These are phyloP conservation scores for Sebastes jordani DNA, from an alignment of 2,797 vertebrate genomes.

Conservation along the genomic window DNA sequence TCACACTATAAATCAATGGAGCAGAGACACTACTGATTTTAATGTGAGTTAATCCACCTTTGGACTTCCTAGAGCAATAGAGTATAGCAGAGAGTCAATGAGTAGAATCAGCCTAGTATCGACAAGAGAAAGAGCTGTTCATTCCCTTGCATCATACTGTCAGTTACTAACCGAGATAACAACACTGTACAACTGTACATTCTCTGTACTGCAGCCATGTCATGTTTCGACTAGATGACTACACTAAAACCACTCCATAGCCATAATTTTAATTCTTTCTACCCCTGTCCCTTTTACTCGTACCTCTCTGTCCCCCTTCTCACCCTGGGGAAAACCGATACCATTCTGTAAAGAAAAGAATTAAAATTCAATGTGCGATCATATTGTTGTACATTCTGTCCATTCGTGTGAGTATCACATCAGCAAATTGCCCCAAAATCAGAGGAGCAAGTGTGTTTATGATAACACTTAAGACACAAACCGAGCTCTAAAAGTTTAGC, in stretches of 20 bases:
- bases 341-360: slow-evolving; percentile 64
- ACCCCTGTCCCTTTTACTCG: slow-evolving; percentile 46
- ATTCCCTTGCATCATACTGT: slow-evolving; percentile 77
- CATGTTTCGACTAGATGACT: slow-evolving; percentile 62
- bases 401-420: slow-evolving; percentile 63
- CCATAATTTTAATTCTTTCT: slow-evolving; percentile 73
- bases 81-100: not conserved
- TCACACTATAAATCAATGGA: not conserved
- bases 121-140: slow-evolving; percentile 69
- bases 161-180: slow-evolving; percentile 67
- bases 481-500: not conserved
- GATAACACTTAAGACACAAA: not conserved
- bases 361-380: slow-evolving; percentile 67
- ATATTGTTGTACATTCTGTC: slow-evolving; percentile 72
- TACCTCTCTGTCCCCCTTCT: slow-evolving; percentile 51
- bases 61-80: not conserved
- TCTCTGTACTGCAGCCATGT: slow-evolving; percentile 53
- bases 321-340: slow-evolving; percentile 22
- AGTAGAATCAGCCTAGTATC: not conserved
- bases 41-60: not conserved
- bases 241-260: slow-evolving; percentile 65
- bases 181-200: slow-evolving; percentile 42
- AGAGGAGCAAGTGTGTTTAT: slow-evolving; percentile 21
- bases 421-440: slow-evolving; percentile 38
- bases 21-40: not conserved